These are phyloP conservation scores for Paramormyrops hopkinsi DNA, from an alignment of 2,797 vertebrate species.

Conservation along the genomic window DNA sequence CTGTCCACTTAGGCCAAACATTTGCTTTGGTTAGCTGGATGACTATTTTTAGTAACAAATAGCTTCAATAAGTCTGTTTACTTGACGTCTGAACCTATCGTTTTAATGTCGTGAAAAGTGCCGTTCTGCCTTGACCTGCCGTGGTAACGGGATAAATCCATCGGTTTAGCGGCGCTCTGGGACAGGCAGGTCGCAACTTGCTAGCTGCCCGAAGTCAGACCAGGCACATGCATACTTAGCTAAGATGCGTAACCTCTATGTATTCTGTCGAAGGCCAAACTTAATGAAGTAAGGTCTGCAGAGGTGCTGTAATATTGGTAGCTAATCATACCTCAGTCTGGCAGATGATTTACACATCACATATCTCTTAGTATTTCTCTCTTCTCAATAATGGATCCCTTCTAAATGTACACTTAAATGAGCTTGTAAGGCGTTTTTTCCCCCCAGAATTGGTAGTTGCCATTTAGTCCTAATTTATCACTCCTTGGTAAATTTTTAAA, in stretches of 20 bases:
- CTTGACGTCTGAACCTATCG: neutral
- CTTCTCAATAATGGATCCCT: neutral
- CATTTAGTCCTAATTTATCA: neutral
- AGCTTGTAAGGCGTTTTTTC: neutral
- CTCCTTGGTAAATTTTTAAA: neutral
- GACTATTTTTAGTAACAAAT: constrained; percentile 15
- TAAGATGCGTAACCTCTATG: neutral
- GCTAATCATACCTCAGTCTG: neutral
- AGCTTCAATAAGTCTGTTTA: neutral
- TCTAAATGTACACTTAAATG: neutral
- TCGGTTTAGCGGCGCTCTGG: neutral
- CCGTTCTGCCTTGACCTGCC: neutral
- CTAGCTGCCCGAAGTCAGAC: neutral
- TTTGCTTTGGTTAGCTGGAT: constrained; percentile 1
- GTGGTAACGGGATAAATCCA: neutral
- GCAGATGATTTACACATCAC: neutral
- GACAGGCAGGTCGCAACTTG: neutral
- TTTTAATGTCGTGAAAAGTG: neutral
- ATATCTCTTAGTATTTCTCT: neutral
- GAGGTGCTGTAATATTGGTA: neutral
- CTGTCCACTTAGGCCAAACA: neutral
- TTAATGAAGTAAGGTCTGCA: neutral
- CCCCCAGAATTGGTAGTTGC: neutral
- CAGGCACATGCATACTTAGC: neutral
- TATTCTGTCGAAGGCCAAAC: neutral